Evolutionary conservation across 2,797 vertebrate genomes (phyloP), one percentile per base, ranked within the genome.

Genomic region (Lutjanus campechanus): DNA sequence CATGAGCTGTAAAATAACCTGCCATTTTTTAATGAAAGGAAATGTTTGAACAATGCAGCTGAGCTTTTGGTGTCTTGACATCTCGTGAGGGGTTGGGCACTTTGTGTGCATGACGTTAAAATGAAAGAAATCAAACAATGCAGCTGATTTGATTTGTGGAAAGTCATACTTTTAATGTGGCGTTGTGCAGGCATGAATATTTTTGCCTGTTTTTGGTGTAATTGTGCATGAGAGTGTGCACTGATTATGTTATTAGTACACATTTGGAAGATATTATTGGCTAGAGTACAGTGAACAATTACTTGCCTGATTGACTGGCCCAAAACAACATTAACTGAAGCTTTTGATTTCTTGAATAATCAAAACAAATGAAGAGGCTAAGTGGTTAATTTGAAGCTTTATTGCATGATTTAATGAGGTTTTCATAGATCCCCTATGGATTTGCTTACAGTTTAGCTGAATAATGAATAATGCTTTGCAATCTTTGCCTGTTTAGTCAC

Each of bases 281-380:
- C 73, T 68, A 22, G 67, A 81, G 44, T 79, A 75, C 47, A 77
- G 73, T n/a, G 10, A 78, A 88, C 74, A 85, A 87, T 89, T 89
- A 83, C 55, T 72, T 51, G 55, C 51, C 51, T 79, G 83, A 87
- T 83, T 85, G 80, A 74, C 49, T 77, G 65, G 73, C 60, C 86
- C 78, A 81, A 76, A 89, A 83, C 73, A 56, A 69, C 83, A 84
- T 83, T 65, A 77, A 69, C 66, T 47, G 10, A 82, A 69, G 76
- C 73, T 83, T 90, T 90, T 89, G 78, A 86, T 88, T 84, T 69
- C 73, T 85, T 68, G 56, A 88, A 86, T 88, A 83, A 87, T 82
- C 77, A 86, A 81, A 76, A 59, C 65, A 85, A 88, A 86, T 74
- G 54, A 87, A 78, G 76, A 73, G 61, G 70, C 49, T 87, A 69